These are phyloP conservation scores for Pantherophis alleghaniensis DNA, from an alignment of 2,797 vertebrate genomes.

Conservation along the genomic window DNA sequence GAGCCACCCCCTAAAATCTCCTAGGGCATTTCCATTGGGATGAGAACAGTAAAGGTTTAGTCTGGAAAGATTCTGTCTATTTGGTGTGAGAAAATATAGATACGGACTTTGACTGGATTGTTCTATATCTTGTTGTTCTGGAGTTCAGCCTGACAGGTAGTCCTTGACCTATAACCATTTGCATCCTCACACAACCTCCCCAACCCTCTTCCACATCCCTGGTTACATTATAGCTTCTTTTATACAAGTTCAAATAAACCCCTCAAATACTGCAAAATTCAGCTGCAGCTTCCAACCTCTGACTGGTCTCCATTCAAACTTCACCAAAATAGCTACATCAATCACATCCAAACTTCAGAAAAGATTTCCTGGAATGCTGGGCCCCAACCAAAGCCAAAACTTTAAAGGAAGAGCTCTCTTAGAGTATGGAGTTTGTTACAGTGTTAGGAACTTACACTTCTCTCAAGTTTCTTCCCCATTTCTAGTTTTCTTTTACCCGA, in stretches of 20 bases:
- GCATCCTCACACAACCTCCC: neutral
- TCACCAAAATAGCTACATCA: neutral
- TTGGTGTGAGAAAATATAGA: too few species aligned
- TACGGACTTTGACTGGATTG: too few species aligned
- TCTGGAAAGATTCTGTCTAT: too few species aligned
- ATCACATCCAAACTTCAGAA: neutral
- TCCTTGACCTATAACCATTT: neutral
- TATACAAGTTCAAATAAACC: conserved; percentile 5
- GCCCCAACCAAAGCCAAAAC: neutral
- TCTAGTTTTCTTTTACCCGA: neutral
- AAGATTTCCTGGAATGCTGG: neutral
- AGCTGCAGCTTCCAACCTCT: conserved; percentile 11
- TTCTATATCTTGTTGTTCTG: neutral
- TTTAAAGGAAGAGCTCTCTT: neutral
- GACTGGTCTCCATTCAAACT: neutral
- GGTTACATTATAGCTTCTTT: neutral
- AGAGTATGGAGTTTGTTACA: neutral
- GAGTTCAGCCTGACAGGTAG: neutral
- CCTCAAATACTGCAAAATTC: neutral
- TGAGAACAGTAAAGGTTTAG: too few species aligned
- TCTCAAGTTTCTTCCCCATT: neutral
- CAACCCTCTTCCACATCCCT: neutral
- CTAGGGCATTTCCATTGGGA: too few species aligned
- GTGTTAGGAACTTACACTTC: neutral
- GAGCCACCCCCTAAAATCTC: too few species aligned